Conservation (phyloP, 2,888 invertebrate species). For the Macrosoma leucophasiata region DNA sequence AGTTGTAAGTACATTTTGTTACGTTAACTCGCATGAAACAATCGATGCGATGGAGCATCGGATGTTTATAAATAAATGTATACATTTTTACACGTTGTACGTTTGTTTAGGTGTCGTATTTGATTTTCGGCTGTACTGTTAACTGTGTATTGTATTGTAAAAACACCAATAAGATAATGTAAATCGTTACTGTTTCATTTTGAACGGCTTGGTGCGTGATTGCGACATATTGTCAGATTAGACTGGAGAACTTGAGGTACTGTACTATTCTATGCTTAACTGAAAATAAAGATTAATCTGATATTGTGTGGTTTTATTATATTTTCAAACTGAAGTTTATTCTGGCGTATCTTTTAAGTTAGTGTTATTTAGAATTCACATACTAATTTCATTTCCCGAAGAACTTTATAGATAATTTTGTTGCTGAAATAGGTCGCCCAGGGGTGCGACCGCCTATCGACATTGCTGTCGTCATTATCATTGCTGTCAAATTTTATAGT, state of each 20-base stretch:
- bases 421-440: too few species aligned
- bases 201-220: slow-evolving; percentile 48
- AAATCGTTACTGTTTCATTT: slow-evolving; percentile 33
- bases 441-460: too few species aligned
- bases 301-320: slow-evolving; percentile 29
- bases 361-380: too few species aligned
- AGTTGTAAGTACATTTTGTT: slow-evolving; percentile 23
- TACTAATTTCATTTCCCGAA: too few species aligned
- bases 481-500: too few species aligned
- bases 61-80: slow-evolving; percentile 18
- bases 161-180: slow-evolving; percentile 36
- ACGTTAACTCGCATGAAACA: slow-evolving; percentile 19
- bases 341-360: too few species aligned
- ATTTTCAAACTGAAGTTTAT: too few species aligned
- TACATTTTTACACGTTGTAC: slow-evolving; percentile 35
- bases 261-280: slow-evolving; percentile 75
- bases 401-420: too few species aligned
- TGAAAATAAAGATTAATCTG: slow-evolving; percentile 72
- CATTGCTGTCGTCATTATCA: too few species aligned
- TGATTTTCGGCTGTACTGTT: slow-evolving; percentile 32
- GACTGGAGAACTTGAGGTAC: slow-evolving; percentile 65
- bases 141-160: slow-evolving; percentile 29
- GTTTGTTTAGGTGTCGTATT: slow-evolving; percentile 32
- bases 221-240: slow-evolving; percentile 49
- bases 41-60: slow-evolving; percentile 11